Evolutionary conservation across 1,140 invertebrate genomes (phyloP).

Genomic region (Contarinia nasturtii): DNA sequence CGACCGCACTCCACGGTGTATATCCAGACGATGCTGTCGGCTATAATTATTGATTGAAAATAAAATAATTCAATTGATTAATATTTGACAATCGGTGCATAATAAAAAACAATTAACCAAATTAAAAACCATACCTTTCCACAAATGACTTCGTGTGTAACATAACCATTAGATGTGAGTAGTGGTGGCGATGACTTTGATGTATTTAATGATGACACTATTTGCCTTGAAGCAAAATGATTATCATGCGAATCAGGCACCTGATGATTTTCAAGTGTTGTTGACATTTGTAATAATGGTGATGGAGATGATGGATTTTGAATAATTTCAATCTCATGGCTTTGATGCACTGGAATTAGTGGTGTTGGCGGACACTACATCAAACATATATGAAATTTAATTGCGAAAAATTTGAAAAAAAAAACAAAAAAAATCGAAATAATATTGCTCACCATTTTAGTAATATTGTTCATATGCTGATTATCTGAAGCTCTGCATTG

Average conservation of each 20-base stretch:
- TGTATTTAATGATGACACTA: background rate
- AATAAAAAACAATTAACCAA: background rate
- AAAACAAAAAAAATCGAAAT: background rate
- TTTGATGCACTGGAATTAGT: background rate
- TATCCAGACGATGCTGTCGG: background rate
- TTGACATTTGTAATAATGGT: background rate
- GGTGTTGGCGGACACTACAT: background rate
- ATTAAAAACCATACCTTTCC: background rate
- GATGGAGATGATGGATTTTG: background rate
- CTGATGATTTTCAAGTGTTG: background rate
- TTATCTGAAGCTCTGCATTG: background rate
- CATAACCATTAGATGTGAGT: slow-evolving; percentile 1
- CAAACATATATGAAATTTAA: background rate
- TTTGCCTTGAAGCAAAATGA: background rate
- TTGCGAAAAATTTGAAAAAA: background rate
- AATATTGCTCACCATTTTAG: background rate
- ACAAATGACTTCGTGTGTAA: background rate
- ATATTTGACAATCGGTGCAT: background rate
- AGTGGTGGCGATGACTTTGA: slow-evolving; percentile 2
- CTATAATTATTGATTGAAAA: background rate
- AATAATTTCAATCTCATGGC: background rate
- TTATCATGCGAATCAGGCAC: background rate
- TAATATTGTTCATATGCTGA: background rate
- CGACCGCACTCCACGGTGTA: background rate
- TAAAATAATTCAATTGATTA: background rate